Evolutionary conservation across 2,113 vertebrate genomes (phyloP).

Genomic region (Notothenia coriiceps): DNA sequence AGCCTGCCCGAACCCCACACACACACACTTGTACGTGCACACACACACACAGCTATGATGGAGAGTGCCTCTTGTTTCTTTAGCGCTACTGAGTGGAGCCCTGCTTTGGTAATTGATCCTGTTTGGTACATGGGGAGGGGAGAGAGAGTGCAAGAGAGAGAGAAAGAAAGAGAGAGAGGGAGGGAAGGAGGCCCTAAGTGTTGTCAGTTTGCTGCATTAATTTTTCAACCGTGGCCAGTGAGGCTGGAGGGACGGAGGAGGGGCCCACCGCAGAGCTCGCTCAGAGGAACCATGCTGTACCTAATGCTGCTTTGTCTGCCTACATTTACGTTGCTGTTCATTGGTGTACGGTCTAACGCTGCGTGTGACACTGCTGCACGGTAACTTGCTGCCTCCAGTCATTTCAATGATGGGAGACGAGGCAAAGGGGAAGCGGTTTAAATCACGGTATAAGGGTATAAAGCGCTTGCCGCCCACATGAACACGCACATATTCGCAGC

Average conservation of each 20-base stretch:
- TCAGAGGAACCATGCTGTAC: conserved; percentile 48
- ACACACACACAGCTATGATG: conserved; percentile 57
- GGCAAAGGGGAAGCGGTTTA: no score
- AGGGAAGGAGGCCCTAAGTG: conserved; percentile 76
- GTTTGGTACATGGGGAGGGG: conserved; percentile 77
- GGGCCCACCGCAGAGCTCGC: conserved; percentile 72
- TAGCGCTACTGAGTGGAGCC: conserved; percentile 77
- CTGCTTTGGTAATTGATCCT: conserved; percentile 85
- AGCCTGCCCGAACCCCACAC: conserved; percentile 57
- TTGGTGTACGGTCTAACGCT: conserved; percentile 6
- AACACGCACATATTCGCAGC: no score
- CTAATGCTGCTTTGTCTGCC: conserved; percentile 38
- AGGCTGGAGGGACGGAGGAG: conserved; percentile 69
- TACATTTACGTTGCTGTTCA: neutral
- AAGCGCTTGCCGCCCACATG: no score
- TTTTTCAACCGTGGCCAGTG: conserved; percentile 80
- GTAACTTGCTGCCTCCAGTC: no score
- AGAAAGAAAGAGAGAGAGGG: conserved; percentile 44
- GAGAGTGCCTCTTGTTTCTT: conserved; percentile 76
- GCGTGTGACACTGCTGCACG: conserved; percentile 18
- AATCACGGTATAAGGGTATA: no score
- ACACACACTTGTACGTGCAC: conserved; percentile 31
- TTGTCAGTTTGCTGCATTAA: conserved; percentile 84
- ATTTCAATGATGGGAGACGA: no score
- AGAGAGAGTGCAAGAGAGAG: conserved; percentile 10